These are phyloP conservation scores for Glossosoma conforme DNA, from an alignment of 1,140 invertebrate species.

Conservation along the genomic window DNA sequence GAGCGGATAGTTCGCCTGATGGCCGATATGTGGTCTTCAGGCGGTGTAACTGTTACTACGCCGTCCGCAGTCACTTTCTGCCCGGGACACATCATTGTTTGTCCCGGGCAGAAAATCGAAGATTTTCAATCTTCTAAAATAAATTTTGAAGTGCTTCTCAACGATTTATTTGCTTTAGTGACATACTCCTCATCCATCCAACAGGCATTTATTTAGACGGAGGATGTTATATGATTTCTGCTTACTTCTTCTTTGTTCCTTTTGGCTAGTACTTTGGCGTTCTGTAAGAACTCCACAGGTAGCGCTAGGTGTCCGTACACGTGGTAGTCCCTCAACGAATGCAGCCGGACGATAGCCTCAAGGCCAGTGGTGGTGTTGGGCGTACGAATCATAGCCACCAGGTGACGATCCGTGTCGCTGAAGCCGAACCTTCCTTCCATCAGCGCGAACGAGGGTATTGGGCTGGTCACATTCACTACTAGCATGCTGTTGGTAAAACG, in stretches of 20 bases:
- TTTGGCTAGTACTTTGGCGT: conserved; percentile 58
- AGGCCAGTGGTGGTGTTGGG: conserved; percentile 61
- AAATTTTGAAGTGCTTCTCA: too few relatives aligned
- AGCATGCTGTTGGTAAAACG: conserved; percentile 62
- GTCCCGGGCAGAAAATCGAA: too few relatives aligned
- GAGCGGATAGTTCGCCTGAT: too few relatives aligned
- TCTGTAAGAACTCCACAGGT: conserved; percentile 63
- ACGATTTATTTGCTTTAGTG: too few relatives aligned
- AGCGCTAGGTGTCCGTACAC: conserved; percentile 65
- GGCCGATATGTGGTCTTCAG: too few relatives aligned
- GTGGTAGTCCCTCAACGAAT: conserved; percentile 61
- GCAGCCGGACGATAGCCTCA: conserved; percentile 57
- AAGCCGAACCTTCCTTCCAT: conserved; percentile 65
- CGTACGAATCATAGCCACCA: conserved; percentile 63
- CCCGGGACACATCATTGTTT: too few relatives aligned
- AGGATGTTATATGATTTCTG: too few relatives aligned
- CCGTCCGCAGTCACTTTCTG: too few relatives aligned
- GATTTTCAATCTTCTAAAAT: too few relatives aligned
- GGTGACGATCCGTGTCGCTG: conserved; percentile 61
- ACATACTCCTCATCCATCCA: too few relatives aligned
- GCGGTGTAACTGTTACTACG: too few relatives aligned
- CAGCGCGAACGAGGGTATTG: conserved; percentile 58
- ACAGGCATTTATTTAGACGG: too few relatives aligned
- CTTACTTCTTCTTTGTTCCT: conserved; percentile 55
- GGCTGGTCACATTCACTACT: conserved; percentile 66